Percentiles rank a stretch among this genome's conserved stretches.
Evolutionary conservation across 2,888 invertebrate genomes (phyloP).

Genomic region (Trachelus iudaicus): DNA sequence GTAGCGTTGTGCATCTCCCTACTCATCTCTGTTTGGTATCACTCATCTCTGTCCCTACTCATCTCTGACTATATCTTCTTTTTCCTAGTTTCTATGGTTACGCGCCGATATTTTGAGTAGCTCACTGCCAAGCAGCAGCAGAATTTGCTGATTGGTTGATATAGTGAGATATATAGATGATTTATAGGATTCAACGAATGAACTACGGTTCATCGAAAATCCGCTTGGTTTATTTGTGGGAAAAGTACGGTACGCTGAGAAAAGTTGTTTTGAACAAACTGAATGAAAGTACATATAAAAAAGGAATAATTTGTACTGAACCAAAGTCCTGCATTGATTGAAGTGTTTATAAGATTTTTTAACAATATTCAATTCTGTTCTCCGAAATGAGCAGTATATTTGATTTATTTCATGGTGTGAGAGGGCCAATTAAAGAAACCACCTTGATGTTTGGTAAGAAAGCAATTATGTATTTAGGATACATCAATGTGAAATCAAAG

Average conservation of each 20-base stretch:
- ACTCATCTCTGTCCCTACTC: no score
- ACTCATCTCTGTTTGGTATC: no score
- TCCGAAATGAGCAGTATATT: slow-evolving; percentile 38
- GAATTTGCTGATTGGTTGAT: not conserved
- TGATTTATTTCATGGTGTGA: slow-evolving; percentile 26
- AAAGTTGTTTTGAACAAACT: not conserved
- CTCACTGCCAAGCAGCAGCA: not conserved
- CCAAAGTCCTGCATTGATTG: not conserved
- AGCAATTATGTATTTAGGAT: not conserved
- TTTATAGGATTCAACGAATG: not conserved
- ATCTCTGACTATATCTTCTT: no score
- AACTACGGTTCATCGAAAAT: not conserved
- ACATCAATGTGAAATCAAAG: not conserved
- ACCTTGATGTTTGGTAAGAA: not conserved
- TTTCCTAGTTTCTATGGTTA: no score
- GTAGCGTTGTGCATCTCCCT: no score
- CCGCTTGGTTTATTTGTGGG: not conserved
- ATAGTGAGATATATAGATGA: no score
- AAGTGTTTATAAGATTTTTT: not conserved
- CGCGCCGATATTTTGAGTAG: no score
- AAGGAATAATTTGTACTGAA: not conserved
- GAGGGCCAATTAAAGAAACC: slow-evolving; percentile 21
- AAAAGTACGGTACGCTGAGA: not conserved
- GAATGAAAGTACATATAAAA: not conserved
- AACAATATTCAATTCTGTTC: not conserved